A percentile compares a stretch with the other conserved stretches of the same genome.
Evolutionary conservation across 2,888 invertebrate genomes (phyloP).

Genomic region (Leuctra nigra): DNA sequence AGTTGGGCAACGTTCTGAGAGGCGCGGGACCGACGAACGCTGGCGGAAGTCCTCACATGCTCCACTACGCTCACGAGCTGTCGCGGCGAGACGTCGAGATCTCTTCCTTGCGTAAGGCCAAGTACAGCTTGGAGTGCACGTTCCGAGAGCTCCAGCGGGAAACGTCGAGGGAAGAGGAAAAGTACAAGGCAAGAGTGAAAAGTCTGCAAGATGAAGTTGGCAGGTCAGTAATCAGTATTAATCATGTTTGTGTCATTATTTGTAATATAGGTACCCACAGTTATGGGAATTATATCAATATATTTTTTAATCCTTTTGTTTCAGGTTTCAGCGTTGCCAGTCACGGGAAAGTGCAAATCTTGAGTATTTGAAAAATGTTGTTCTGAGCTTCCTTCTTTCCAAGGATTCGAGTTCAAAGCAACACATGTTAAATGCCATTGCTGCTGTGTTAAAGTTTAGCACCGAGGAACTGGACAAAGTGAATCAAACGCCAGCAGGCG

Average conservation of each 20-base stretch:
- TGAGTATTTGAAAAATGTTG: conserved; percentile 87
- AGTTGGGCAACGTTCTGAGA: conserved; percentile 17
- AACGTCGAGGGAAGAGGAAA: conserved; percentile 48
- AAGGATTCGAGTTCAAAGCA: conserved; percentile 59
- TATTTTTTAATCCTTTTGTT: conserved; percentile 24
- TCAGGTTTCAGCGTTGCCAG: conserved; percentile 61
- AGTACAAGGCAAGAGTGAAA: conserved; percentile 45
- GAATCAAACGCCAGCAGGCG: conserved; percentile 25
- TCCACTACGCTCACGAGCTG: conserved; percentile 77
- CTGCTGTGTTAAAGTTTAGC: conserved; percentile 77
- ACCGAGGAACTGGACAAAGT: conserved; percentile 54
- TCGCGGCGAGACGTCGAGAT: conserved; percentile 76
- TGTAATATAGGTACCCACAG: not conserved
- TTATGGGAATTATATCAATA: not conserved
- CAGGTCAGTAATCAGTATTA: conserved; percentile 39
- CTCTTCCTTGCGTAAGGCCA: conserved; percentile 60
- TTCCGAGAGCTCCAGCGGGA: conserved; percentile 50
- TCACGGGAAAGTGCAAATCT: conserved; percentile 79
- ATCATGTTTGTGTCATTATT: not conserved
- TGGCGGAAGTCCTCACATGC: conserved; percentile 58
- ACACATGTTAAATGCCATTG: conserved; percentile 86
- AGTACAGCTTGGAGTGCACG: conserved; percentile 49
- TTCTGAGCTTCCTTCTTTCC: conserved; percentile 70
- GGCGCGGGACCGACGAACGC: conserved; percentile 14
- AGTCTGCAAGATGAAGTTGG: conserved; percentile 58